Percentiles rank a stretch among this genome's conserved stretches.
These are phyloP conservation scores for Sialia sialis DNA, from an alignment of 2,113 vertebrate species.

Conservation along the genomic window DNA sequence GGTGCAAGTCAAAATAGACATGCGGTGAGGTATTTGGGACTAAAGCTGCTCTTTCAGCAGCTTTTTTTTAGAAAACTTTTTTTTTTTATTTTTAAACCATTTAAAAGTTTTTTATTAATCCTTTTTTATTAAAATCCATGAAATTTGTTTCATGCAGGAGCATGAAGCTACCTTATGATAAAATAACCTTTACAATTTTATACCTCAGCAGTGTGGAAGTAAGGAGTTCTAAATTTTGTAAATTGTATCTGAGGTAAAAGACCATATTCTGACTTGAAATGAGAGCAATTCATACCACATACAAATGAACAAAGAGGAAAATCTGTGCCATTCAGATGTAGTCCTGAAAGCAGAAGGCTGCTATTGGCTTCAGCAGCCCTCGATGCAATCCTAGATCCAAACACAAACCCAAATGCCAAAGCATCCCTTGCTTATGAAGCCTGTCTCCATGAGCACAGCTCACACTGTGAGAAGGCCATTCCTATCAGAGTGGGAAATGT, in stretches of 20 bases:
- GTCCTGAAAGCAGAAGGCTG: not conserved
- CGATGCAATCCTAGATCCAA: not conserved
- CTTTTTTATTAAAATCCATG: not conserved
- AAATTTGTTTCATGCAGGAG: not conserved
- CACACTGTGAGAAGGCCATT: not conserved
- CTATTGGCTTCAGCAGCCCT: not conserved
- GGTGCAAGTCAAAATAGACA: not conserved
- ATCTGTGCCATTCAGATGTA: not conserved
- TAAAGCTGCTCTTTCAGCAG: not conserved
- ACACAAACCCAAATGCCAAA: not conserved
- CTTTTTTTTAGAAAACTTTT: not conserved
- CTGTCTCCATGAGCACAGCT: not conserved
- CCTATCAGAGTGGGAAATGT: not conserved
- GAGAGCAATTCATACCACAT: not conserved
- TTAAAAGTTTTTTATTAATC: no score
- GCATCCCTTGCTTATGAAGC: not conserved
- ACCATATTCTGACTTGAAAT: not conserved
- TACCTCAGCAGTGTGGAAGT: not conserved
- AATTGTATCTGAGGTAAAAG: not conserved
- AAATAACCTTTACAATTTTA: not conserved
- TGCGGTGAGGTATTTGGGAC: not conserved
- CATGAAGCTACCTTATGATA: not conserved
- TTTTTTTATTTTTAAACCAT: not conserved
- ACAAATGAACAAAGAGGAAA: not conserved
- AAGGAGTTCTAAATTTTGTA: not conserved